phyloP scores from a whole-genome alignment of 1,140 invertebrate species.

The Coptotermes formosanus region DNA sequence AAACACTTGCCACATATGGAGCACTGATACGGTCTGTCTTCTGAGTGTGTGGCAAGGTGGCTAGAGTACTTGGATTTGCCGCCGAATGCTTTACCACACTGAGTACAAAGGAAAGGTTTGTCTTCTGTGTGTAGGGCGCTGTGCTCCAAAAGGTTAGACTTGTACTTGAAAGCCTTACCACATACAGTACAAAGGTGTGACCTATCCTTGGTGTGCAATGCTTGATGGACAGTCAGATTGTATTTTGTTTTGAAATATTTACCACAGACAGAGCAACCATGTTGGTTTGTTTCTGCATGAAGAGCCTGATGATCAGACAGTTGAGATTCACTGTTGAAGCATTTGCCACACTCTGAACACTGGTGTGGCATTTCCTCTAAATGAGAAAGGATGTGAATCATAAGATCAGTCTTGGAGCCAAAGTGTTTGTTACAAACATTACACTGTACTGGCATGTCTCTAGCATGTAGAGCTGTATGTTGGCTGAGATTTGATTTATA shows the following conservation, averaged over 20 bases:
- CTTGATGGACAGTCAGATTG: not conserved
- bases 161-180: conserved; percentile 33
- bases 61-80: conserved; percentile 19
- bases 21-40: conserved; percentile 43
- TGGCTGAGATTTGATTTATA: not conserved
- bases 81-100: conserved; percentile 12
- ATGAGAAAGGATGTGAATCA: conserved; percentile 30
- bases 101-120: not conserved
- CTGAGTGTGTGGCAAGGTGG: conserved; percentile 39
- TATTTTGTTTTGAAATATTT: conserved; percentile 47
- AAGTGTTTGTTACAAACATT: conserved; percentile 42
- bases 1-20: conserved; percentile 42
- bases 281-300: conserved; percentile 62
- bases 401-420: conserved; percentile 40
- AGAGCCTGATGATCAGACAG: conserved; percentile 34
- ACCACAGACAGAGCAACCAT: conserved; percentile 61
- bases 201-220: not conserved
- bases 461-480: conserved; percentile 39
- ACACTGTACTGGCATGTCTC: conserved; percentile 43
- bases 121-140: not conserved
- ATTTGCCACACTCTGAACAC: conserved; percentile 33
- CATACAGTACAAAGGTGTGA: conserved; percentile 30
- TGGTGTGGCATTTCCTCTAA: conserved; percentile 18
- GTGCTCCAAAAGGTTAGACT: not conserved
- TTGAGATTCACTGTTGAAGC: conserved; percentile 25